These are phyloP conservation scores for Drosophila bunnanda DNA, from an alignment of 2,888 invertebrate genomes.

Conservation along the genomic window DNA sequence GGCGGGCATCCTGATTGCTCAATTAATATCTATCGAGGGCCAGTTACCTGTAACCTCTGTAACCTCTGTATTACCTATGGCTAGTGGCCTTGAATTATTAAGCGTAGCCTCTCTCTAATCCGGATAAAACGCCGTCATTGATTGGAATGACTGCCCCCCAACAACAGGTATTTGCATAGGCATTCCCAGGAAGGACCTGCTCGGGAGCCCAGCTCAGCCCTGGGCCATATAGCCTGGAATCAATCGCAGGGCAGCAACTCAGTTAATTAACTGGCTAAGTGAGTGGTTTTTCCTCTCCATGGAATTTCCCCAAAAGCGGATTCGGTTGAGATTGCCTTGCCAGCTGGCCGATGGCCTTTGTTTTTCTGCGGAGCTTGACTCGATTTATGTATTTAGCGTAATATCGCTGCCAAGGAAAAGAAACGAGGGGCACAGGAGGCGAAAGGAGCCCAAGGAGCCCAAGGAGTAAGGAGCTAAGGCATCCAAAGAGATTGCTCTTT, in stretches of 20 bases:
- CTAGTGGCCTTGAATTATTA: constrained; percentile 31
- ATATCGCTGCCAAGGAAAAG: neutral
- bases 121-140: constrained; percentile 13
- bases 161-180: constrained; percentile 35
- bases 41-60: neutral
- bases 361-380: constrained; percentile 19
- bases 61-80: neutral
- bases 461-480: neutral
- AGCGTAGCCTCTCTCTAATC: constrained; percentile 2
- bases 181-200: neutral
- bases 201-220: neutral
- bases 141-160: neutral
- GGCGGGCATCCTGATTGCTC: constrained; percentile 29
- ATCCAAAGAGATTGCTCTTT: constrained; percentile 49
- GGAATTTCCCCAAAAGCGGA: constrained; percentile 23
- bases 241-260: constrained; percentile 23
- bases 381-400: constrained; percentile 64
- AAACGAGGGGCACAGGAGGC: neutral
- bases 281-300: constrained; percentile 31
- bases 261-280: constrained; percentile 46
- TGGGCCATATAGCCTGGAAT: neutral
- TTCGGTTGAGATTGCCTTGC: constrained; percentile 10
- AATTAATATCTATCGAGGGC: constrained; percentile 27
- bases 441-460: neutral
- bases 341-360: constrained; percentile 21